These are phyloP conservation scores for Hetaerina americana DNA, from an alignment of 1,140 invertebrate species.

Conservation along the genomic window DNA sequence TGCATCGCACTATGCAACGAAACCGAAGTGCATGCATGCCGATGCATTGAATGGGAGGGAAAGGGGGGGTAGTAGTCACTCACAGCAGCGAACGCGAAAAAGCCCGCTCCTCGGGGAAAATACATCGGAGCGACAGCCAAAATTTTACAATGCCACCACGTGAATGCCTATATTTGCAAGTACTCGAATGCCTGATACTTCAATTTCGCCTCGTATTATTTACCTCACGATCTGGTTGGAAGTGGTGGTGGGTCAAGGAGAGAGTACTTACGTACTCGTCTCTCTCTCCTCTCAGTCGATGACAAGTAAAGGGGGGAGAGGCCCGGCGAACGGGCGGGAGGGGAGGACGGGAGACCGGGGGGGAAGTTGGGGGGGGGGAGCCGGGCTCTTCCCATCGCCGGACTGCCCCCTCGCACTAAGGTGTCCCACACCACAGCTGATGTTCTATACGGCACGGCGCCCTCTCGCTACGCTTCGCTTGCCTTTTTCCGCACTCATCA, in stretches of 20 bases:
- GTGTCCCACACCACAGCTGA: neutral
- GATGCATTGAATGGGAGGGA: neutral
- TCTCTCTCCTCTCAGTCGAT: conserved; percentile 6
- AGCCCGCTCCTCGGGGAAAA: neutral
- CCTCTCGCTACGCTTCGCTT: conserved; percentile 1
- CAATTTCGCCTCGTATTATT: conserved; percentile 13
- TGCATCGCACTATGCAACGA: neutral
- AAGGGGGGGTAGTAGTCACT: neutral
- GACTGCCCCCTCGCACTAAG: neutral
- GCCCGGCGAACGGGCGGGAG: neutral
- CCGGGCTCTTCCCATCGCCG: conserved; percentile 11
- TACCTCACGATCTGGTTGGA: conserved; percentile 11
- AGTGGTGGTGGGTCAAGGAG: conserved; percentile 14
- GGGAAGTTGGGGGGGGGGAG: conserved; percentile 1
- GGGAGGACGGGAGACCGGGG: neutral
- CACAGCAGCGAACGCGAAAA: neutral
- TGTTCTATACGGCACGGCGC: neutral
- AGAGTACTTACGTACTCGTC: conserved; percentile 11
- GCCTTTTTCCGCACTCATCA: neutral
- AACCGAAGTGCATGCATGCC: neutral
- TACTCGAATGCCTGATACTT: conserved; percentile 8
- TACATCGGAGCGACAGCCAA: conserved; percentile 1
- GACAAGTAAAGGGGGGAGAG: conserved; percentile 11
- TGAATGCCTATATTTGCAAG: neutral
- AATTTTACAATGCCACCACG: neutral